Base-by-base conservation (phyloP, 2,888 invertebrate species). In the Drosophila demipolita region DNA sequence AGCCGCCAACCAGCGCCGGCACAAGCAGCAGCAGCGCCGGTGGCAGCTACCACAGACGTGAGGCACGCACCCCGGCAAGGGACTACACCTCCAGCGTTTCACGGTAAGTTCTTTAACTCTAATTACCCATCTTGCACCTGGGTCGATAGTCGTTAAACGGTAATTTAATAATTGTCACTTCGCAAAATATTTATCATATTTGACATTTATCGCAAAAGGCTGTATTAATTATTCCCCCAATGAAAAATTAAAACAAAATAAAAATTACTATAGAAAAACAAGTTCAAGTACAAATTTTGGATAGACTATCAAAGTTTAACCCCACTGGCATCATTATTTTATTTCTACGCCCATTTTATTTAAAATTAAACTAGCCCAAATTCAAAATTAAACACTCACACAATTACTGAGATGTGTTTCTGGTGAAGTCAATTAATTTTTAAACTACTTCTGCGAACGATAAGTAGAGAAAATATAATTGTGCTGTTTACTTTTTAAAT, bases 51-150 rank as follows among this genome's bases (percentile, higher is more conserved):
- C 89, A 90, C 54, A 83, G 91, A 35, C 87, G 92, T 32, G 92
- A 92, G n/a, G 75, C 82, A 12, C 89, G 85, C 45, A 91, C 91
- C 23, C 90, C 92, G 0, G 80, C 89, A 0, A 75, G 89, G 11
- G 92, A 92, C 53, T 87, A 91, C 65, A 89, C 90, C 26, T 82
- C 87, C 35, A 91, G 88, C 81, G 85, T 91, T 77, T 89, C 91
- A 20, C 91, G 93, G 91, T 92, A 66, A 79, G 78, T 62, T 17
- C 15, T 40, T 9, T 0, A 33, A 23, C 0, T n/a, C 6, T 3
- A n/a, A 26, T 12, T 23, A 1, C 20, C 23, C 11, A 17, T 11
- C 5, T 20, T 33, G 20, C 20, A 2, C 0, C n/a, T 17, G 8
- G 4, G 2, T 11, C n/a, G 9, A 26, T 12, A 48, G 26, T 26